phyloP scores from a whole-genome alignment of 2,113 vertebrate genomes.

The Eidolon helvum region DNA sequence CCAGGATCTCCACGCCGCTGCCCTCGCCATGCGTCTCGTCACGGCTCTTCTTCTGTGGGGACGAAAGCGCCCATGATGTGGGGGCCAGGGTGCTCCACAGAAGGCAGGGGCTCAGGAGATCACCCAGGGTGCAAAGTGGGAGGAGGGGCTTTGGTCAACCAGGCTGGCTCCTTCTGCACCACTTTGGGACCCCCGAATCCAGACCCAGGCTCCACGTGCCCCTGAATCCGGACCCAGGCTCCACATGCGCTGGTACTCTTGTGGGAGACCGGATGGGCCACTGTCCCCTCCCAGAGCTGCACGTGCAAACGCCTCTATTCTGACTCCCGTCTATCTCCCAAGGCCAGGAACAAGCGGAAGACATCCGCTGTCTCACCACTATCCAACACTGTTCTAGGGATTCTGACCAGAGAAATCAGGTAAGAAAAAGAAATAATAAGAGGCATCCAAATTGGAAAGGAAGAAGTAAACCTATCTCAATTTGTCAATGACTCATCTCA shows the following conservation, averaged over 20 bases:
- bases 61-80: background rate
- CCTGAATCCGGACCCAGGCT: background rate
- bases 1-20: slow-evolving; percentile 96
- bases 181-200: background rate
- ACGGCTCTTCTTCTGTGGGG: slow-evolving; percentile 94
- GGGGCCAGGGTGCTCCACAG: background rate
- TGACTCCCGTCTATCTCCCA: no score
- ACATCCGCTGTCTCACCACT: background rate
- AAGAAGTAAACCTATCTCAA: background rate
- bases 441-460: background rate
- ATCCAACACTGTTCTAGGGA: background rate
- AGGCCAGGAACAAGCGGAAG: background rate
- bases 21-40: slow-evolving; percentile 96
- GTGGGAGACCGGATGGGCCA: background rate
- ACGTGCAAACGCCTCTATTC: no score
- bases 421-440: background rate
- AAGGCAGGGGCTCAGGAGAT: background rate
- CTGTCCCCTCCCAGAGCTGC: accelerated
- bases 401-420: background rate
- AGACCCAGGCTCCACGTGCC: background rate
- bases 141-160: background rate
- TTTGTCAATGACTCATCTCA: background rate
- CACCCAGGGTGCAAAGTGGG: accelerated
- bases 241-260: accelerated
- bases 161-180: background rate